These are phyloP conservation scores for Lerista edwardsae DNA, from an alignment of 2,797 vertebrate species.

Conservation along the genomic window DNA sequence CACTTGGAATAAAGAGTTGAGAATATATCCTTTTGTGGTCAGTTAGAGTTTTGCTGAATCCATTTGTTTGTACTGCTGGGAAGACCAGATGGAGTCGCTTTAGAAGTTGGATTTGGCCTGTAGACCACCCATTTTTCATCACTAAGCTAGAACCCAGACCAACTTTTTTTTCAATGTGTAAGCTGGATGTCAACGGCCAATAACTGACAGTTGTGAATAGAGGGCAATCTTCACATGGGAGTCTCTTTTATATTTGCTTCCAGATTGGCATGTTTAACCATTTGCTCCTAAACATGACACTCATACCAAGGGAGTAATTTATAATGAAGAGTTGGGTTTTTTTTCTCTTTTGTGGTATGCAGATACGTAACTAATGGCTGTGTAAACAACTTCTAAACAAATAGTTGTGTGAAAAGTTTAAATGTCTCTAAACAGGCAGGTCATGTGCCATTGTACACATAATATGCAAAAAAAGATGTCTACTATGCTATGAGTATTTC, in stretches of 20 bases:
- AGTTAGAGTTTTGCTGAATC: not conserved
- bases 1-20: not conserved
- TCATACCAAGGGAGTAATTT: not conserved
- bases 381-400: not conserved
- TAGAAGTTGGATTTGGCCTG: no score
- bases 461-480: no score
- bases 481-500: no score
- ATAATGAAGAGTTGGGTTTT: not conserved
- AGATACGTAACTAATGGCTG: not conserved
- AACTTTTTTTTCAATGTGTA: not conserved
- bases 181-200: not conserved
- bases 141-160: not conserved
- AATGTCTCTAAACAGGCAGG: not conserved
- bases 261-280: not conserved
- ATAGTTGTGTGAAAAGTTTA: not conserved
- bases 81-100: not conserved
- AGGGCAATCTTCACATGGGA: not conserved
- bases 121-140: not conserved
- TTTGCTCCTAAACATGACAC: not conserved
- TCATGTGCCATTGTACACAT: no score
- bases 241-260: not conserved
- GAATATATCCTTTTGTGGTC: not conserved
- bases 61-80: not conserved
- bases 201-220: not conserved
- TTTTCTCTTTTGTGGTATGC: not conserved